These are phyloP conservation scores for Montifringilla adamsi DNA, from an alignment of 2,113 vertebrate genomes.

Conservation along the genomic window DNA sequence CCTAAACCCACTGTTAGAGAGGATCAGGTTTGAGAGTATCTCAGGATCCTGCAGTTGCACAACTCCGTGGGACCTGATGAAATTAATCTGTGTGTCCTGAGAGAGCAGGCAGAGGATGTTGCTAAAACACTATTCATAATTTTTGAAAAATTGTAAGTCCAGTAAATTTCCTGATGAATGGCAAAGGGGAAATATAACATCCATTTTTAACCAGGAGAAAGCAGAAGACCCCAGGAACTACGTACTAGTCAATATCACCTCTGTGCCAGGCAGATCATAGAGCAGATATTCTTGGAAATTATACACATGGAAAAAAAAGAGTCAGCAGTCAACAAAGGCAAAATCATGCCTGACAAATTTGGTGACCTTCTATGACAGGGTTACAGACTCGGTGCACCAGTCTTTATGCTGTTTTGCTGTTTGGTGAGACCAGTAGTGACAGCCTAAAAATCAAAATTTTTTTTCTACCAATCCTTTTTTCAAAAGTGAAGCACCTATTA, in stretches of 20 bases:
- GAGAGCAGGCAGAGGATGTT: background rate
- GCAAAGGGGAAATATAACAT: background rate
- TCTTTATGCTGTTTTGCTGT: background rate
- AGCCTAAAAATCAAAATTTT: background rate
- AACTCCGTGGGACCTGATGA: background rate
- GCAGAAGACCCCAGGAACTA: background rate
- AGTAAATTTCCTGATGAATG: background rate
- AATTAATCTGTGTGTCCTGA: background rate
- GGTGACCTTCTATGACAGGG: too few relatives aligned
- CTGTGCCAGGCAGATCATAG: background rate
- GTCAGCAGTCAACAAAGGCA: background rate
- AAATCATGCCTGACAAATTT: background rate
- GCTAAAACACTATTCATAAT: too few relatives aligned
- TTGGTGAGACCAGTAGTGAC: background rate
- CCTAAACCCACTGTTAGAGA: background rate
- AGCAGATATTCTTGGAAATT: background rate
- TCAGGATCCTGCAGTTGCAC: background rate
- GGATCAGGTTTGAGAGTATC: background rate
- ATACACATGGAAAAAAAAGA: background rate
- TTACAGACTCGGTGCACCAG: fast-evolving
- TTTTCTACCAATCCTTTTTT: background rate
- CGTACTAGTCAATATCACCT: background rate
- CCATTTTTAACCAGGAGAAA: background rate
- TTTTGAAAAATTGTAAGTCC: background rate
- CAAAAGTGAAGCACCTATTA: background rate